Evolutionary conservation across 2,113 vertebrate genomes (phyloP).

Genomic region (Nematolebias whitei): DNA sequence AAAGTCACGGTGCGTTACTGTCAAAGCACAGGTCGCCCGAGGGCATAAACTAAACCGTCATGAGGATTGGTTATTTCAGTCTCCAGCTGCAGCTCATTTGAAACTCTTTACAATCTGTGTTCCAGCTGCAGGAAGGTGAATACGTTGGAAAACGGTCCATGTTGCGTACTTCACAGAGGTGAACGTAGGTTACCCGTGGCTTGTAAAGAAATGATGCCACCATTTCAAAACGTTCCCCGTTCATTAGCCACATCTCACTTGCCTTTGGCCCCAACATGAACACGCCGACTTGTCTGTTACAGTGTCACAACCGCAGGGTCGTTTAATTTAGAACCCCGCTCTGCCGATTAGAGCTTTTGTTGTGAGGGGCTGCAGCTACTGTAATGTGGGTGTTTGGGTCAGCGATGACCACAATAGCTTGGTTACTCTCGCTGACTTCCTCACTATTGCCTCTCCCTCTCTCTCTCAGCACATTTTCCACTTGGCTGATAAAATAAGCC

Average conservation of each 20-base stretch:
- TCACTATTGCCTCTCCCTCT: conserved; percentile 57
- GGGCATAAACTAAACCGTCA: conserved; percentile 39
- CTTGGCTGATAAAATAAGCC: conserved; percentile 78
- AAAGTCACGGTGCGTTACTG: conserved; percentile 15
- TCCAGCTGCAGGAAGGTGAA: conserved; percentile 40
- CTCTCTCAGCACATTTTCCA: conserved; percentile 80
- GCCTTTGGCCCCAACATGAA: conserved; percentile 45
- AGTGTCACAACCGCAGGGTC: conserved; percentile 56
- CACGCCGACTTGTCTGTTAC: conserved; percentile 51
- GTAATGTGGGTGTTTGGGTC: conserved; percentile 70
- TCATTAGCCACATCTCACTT: conserved; percentile 60
- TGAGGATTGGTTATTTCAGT: conserved; percentile 33
- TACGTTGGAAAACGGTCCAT: conserved; percentile 2
- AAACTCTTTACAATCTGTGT: conserved; percentile 49
- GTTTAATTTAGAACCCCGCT: conserved; percentile 60
- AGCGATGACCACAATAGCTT: conserved; percentile 67
- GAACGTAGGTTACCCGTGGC: conserved; percentile 39
- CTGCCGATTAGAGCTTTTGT: conserved; percentile 70
- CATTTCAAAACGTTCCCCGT: conserved; percentile 53
- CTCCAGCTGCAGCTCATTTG: conserved; percentile 35
- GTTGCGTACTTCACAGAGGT: conserved; percentile 31
- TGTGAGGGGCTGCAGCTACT: conserved; percentile 53
- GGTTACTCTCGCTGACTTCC: conserved; percentile 72
- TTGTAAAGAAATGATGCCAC: conserved; percentile 38
- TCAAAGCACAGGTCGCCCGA: conserved; percentile 20